A percentile compares a stretch with the other conserved stretches of the same genome.
Conservation (phyloP, 2,888 invertebrate species). For the Tolmerus cingulatus region DNA sequence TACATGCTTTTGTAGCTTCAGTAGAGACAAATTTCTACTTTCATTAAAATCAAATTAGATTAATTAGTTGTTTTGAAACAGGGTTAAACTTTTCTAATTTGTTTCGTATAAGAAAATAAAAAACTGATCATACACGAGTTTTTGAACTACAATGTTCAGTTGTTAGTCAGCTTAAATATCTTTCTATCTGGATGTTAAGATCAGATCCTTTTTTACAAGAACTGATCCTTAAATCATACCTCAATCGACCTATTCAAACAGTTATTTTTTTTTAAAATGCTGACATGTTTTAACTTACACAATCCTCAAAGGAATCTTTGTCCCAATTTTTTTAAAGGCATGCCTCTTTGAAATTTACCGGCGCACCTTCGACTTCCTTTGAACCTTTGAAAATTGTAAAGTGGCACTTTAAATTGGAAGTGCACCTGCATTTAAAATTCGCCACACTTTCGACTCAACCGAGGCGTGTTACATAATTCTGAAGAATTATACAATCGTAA, state of each 20-base stretch:
- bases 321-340: neutral
- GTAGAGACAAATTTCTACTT: no score
- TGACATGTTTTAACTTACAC: neutral
- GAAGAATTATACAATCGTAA: neutral
- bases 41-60: no score
- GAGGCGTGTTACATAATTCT: neutral
- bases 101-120: no score
- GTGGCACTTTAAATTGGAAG: neutral
- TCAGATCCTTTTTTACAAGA: neutral
- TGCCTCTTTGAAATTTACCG: neutral
- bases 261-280: neutral
- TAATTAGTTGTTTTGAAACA: no score
- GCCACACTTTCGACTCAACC: neutral
- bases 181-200: neutral
- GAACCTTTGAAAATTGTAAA: neutral
- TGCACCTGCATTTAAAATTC: neutral
- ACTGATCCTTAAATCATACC: neutral
- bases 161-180: no score
- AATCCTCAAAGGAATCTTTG: neutral
- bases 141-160: no score
- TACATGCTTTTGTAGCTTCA: no score
- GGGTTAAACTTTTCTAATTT: no score
- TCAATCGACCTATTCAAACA: neutral
- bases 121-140: no score
- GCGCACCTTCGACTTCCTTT: neutral